Conservation (phyloP, 2,888 invertebrate genomes). For the Chorisops tibialis region DNA sequence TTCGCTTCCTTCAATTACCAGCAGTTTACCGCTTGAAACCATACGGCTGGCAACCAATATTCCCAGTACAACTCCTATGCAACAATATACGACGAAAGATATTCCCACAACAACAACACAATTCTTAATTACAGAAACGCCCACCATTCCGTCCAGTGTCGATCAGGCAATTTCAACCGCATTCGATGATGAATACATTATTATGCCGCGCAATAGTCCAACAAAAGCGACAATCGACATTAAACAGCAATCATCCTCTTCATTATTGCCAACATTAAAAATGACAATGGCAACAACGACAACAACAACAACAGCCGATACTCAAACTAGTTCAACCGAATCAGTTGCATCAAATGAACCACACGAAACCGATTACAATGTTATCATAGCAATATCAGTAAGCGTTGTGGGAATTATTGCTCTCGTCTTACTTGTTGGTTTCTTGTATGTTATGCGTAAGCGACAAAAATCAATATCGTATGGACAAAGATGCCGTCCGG, state of each 20-base stretch:
- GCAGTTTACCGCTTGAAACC: neutral
- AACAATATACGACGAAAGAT: neutral
- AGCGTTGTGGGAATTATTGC: conserved; percentile 78
- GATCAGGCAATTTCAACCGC: conserved; percentile 8
- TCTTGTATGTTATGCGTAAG: conserved; percentile 74
- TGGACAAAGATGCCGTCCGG: conserved; percentile 83
- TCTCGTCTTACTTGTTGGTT: conserved; percentile 69
- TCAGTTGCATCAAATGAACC: conserved; percentile 31
- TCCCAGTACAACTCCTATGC: conserved; percentile 7
- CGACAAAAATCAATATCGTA: conserved; percentile 77
- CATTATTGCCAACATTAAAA: conserved; percentile 21
- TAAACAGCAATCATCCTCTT: neutral
- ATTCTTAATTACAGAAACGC: neutral
- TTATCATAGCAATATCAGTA: conserved; percentile 77
- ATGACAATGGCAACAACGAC: conserved; percentile 29
- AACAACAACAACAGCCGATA: conserved; percentile 31
- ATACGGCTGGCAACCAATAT: neutral
- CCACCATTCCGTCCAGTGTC: neutral
- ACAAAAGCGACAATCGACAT: neutral
- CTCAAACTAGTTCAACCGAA: conserved; percentile 27
- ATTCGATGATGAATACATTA: conserved; percentile 2
- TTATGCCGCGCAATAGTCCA: neutral
- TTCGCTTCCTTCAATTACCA: conserved; percentile 1
- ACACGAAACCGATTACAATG: conserved; percentile 56
- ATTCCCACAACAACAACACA: neutral